Evolutionary conservation across 2,113 vertebrate species (phyloP), one percentile per base, ranked within the genome.

Genomic region (Pongo pygmaeus): DNA sequence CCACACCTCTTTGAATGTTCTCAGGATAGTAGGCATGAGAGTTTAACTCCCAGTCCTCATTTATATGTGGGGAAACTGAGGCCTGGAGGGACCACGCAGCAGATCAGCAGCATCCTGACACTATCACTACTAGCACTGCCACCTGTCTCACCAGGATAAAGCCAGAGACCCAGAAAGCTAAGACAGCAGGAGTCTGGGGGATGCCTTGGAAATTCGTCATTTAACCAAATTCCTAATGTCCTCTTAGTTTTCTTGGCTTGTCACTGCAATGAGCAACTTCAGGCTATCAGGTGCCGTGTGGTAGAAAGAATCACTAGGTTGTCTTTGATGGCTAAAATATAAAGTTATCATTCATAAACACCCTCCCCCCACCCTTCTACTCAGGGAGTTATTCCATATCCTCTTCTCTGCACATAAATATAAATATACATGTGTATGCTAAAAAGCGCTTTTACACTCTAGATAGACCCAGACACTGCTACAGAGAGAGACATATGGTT

Each of bases 101-200:
- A 22, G 38, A 30, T 81, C 81, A 8, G 57, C 40, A 20, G 27
- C n/a, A 25, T 35, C 40, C 27, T 43, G 40, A 35, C 23, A 5
- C 38, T 14, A 3, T 25, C 22, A 25, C 30, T 40, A 8, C 50
- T 2, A 6, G 18, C 2, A 1, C 25, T 1, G 16, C 20, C 4
- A 1, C 27, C 59, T 80, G 40, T 46, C 57, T 57, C 72, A 55
- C 64, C n/a, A 40, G 72, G 57, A 20, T 20, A 7, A 55, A 30
- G 38, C 40, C 18, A 20, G 55, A 67, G 38, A 40, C 0, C 10
- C 64, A 64, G 88, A 50, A 35, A 43, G n/a, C 17, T 10, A 69
- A 48, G 69, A 20, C 0, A 7, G 61, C 3, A 0, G 35, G 22
- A 52, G 32, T 61, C 61, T 35, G 32, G 2, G 1, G 57, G 40